Percentiles rank a stretch among this genome's conserved stretches.
Conservation (phyloP, 2,797 vertebrate genomes). For the Vespertilio murinus region DNA sequence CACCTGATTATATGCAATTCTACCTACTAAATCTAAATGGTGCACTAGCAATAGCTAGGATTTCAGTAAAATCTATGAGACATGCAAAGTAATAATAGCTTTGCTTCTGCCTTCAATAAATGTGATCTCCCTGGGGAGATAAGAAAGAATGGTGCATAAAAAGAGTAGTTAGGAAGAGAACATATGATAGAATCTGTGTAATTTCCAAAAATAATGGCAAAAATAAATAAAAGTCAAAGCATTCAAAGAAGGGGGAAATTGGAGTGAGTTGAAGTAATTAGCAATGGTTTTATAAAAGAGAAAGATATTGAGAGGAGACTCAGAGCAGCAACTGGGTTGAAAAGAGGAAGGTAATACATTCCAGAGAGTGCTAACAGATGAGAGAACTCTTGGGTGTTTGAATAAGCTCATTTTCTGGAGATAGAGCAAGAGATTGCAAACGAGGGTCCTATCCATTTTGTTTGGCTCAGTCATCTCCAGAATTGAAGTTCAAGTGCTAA, state of each 20-base stretch:
- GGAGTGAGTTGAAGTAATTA: neutral
- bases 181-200: neutral
- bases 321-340: neutral
- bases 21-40: conserved; percentile 41
- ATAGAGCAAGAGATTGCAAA: neutral
- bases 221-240: conserved; percentile 27
- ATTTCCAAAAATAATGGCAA: conserved; percentile 44
- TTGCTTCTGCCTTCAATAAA: conserved; percentile 43
- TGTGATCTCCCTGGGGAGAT: neutral
- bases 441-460: neutral
- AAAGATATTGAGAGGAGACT: neutral
- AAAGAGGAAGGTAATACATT: neutral
- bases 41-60: neutral
- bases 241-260: neutral
- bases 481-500: neutral
- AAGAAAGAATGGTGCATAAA: conserved; percentile 19
- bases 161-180: conserved; percentile 44
- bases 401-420: conserved; percentile 13
- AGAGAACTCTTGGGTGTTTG: neutral
- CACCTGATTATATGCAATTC: conserved; percentile 13
- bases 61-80: conserved; percentile 49
- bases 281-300: neutral
- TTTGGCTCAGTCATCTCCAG: neutral
- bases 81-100: conserved; percentile 44
- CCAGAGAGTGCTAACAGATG: neutral